Evolutionary conservation across 2,113 vertebrate species (phyloP), one percentile per base, ranked within the genome.

Genomic region (Hippocampus comes): DNA sequence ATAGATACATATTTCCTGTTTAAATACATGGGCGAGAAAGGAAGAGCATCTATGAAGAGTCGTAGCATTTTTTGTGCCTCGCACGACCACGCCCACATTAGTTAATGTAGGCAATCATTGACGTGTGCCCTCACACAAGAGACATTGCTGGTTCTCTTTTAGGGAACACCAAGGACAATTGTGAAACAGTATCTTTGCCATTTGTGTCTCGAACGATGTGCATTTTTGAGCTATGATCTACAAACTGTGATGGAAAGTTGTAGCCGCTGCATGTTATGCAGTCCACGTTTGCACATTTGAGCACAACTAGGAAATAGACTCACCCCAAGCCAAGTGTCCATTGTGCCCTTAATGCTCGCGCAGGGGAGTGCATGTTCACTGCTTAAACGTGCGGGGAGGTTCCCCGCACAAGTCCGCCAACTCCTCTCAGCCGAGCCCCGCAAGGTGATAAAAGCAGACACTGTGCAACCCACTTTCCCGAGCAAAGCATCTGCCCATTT

Each of bases 401-500:
- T 87, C 84, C 85, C 76, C 70, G 68, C 72, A 73, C 48, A 61
- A 63, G 78, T 82, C 84, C 90, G 91, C 88, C 91, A 92, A 66
- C 82, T 89, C 77, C 84, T 84, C 84, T 92, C 87, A 89, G 73
- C 65, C 74, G 15, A 71, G 60, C 70, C 79, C 74, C 80, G 42
- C 66, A 74, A 73, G 82, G 84, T 90, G 90, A 91, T 90, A 87
- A 90, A 90, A 89, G 87, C 85, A 88, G 90, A 92, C 91, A 91
- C 86, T 91, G 91, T 88, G 91, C 88, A 91, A 87, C 83, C 88
- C 83, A 86, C 87, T 87, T 91, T 83, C 82, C 71, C 65, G 82
- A 80, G 86, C 86, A 74, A 83, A 89, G 89, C 90, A 91, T 92
- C 91, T 91, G 90, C 86, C 88, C 87, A 83, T 88, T 91, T 83